These are phyloP conservation scores for Agriopis aurantiaria DNA, from an alignment of 2,888 invertebrate genomes.

Conservation along the genomic window DNA sequence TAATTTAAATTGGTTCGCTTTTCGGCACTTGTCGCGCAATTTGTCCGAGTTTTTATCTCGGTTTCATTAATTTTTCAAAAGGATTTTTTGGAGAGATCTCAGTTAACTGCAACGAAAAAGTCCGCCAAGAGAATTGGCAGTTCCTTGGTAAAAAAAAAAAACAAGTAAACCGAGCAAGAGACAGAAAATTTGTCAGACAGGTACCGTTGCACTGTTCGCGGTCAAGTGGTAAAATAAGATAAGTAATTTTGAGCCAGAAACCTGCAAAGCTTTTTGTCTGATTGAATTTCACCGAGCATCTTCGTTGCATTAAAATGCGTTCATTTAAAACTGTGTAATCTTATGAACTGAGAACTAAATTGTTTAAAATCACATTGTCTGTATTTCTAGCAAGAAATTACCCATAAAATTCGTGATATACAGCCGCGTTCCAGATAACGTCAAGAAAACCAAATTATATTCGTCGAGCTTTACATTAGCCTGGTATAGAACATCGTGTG, in stretches of 20 bases:
- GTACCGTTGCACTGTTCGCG: conserved; percentile 62
- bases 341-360: conserved; percentile 11
- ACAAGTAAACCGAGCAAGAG: conserved; percentile 13
- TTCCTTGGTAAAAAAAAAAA: conserved; percentile 33
- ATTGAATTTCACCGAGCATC: conserved; percentile 42
- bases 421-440: conserved; percentile 60
- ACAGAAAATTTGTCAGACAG: conserved; percentile 48
- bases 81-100: conserved; percentile 32
- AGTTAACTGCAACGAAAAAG: conserved; percentile 29
- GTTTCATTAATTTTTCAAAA: conserved; percentile 34
- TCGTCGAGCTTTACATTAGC: conserved; percentile 62
- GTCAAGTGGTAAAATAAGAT: conserved; percentile 57
- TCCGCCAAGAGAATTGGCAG: conserved; percentile 24
- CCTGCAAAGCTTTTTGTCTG: conserved; percentile 43
- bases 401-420: conserved; percentile 63
- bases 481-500: conserved; percentile 64
- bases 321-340: conserved; percentile 8
- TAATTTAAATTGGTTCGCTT: conserved; percentile 30
- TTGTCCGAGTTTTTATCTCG: conserved; percentile 34
- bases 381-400: conserved; percentile 39
- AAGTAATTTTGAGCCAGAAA: conserved; percentile 48
- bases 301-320: conserved; percentile 17
- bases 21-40: conserved; percentile 32
- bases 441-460: conserved; percentile 64
- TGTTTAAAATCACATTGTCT: conserved; percentile 41